Evolutionary conservation across 64 coral and sea anemone species (phyloP), one percentile per base, ranked within the genome.

Genomic region (Anthopleura sola): DNA sequence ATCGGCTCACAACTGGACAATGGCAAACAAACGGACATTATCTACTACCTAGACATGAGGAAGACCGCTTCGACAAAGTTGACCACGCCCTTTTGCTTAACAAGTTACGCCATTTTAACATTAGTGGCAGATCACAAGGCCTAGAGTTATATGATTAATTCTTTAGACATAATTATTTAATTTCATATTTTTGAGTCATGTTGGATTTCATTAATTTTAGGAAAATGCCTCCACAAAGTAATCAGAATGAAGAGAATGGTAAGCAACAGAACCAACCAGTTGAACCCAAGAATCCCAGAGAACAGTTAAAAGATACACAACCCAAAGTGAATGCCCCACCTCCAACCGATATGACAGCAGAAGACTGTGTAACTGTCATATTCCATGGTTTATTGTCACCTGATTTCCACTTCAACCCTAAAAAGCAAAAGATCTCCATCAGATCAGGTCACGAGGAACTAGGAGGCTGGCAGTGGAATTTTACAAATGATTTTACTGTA

Each of bases 331-430:
- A 3, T 40, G 37, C 40, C 9, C 8, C 23, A 44, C 76, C 76
- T 23, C 36, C 36, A 14, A 12, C 39, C 23, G 40, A 38, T 48
- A 18, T 20, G 17, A 78, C 76, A 78, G 49, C 38, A 14, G 50
- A 83, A 60, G 81, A 83, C 32, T 83, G 49, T 32, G 20, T 83
- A 6, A 83, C 81, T 32, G 32, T 83, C 32, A 60, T 58, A 37
- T 83, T 83, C 34, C 82, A 83, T 83, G 82, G 3, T 14, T 56
- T 83, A 10, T 37, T 83, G 34, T 83, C 82, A 12, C 48, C 82
- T 56, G 55, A 83, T 20, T 56, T 83, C 38, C 49, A 60, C 49
- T 83, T 83, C 55, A 83, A 83, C 46, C 23, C 50, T 47, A 49
- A 83, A 20, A 83, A 60, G 19, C n/a, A 83, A 21, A 34, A 54